phyloP scores from a whole-genome alignment of 2,797 vertebrate genomes.

The Sternarchorhynchus goeldii region DNA sequence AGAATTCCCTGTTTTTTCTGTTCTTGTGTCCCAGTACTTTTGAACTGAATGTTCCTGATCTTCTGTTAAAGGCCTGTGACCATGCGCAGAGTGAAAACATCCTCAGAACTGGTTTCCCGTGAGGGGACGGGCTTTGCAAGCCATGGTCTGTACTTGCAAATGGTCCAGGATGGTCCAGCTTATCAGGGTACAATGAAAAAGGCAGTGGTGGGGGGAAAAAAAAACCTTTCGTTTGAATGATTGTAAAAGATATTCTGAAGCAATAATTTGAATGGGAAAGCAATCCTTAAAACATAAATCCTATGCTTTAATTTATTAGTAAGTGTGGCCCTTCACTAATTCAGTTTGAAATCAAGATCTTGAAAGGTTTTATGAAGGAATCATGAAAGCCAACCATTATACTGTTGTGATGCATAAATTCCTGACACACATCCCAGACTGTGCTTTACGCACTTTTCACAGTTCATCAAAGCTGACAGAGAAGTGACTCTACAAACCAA shows the following conservation, averaged over 20 bases:
- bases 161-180: background rate
- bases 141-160: background rate
- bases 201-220: background rate
- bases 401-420: background rate
- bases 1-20: constrained; percentile 37
- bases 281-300: background rate
- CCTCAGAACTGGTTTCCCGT: background rate
- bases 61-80: constrained; percentile 4
- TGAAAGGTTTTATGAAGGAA: too few relatives aligned
- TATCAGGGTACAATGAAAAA: constrained; percentile 15
- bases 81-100: constrained; percentile 13
- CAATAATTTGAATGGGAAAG: background rate
- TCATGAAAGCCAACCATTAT: too few relatives aligned
- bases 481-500: background rate
- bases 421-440: background rate
- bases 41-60: constrained; percentile 11
- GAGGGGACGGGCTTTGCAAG: background rate
- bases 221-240: background rate
- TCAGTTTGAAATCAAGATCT: background rate
- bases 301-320: background rate
- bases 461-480: background rate
- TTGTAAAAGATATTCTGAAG: background rate
- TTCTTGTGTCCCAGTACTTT: background rate
- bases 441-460: background rate
- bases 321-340: background rate